phyloP scores from a whole-genome alignment of 2,888 invertebrate genomes.

The Maniola hyperantus region DNA sequence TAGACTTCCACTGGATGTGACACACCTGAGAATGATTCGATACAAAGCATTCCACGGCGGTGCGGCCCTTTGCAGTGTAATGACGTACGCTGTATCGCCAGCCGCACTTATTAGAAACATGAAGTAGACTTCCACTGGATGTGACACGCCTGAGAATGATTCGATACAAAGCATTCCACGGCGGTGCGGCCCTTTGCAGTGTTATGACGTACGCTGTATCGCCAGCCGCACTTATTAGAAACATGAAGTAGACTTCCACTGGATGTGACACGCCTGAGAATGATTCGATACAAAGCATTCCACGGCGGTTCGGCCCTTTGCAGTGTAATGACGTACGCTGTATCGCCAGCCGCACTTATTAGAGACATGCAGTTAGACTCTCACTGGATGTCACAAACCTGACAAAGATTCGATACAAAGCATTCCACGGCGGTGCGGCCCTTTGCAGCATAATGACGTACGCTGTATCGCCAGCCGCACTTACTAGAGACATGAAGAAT shows the following conservation, averaged over 20 bases:
- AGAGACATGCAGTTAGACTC: too few relatives aligned
- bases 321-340: not conserved
- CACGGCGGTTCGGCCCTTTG: slow-evolving; percentile 39
- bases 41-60: not conserved
- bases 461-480: too few relatives aligned
- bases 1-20: slow-evolving; percentile 42
- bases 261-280: slow-evolving; percentile 37
- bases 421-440: slow-evolving; percentile 7
- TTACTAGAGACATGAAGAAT: too few relatives aligned
- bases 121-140: slow-evolving; percentile 41
- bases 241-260: slow-evolving; percentile 37
- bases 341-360: too few relatives aligned
- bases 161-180: too few relatives aligned
- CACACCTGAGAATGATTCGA: not conserved
- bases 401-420: not conserved
- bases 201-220: slow-evolving; percentile 61
- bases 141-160: slow-evolving; percentile 9
- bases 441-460: slow-evolving; percentile 36
- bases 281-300: not conserved
- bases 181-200: slow-evolving; percentile 52
- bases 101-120: slow-evolving; percentile 61
- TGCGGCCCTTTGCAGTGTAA: slow-evolving; percentile 38
- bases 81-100: slow-evolving; percentile 38
- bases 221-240: slow-evolving; percentile 63
- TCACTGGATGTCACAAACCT: slow-evolving; percentile 41